A percentile compares a stretch with the other conserved stretches of the same genome.
phyloP scores from a whole-genome alignment of 2,797 vertebrate genomes.

The Kryptopterus vitreolus region DNA sequence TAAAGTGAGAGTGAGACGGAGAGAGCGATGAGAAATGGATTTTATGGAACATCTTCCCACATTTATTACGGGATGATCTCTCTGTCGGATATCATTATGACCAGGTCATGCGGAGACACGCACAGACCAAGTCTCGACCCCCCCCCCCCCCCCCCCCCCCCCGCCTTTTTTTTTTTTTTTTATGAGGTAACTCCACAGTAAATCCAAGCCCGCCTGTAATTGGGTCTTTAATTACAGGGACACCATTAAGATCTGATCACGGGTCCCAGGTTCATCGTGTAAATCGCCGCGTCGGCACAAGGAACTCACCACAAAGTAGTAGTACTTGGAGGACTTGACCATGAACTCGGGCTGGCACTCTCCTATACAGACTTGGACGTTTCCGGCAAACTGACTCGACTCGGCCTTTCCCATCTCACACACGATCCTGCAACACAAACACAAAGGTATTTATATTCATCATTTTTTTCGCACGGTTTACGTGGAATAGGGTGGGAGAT shows the following conservation, averaged over 20 bases:
- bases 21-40: constrained; percentile 15
- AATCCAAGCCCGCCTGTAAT: constrained; percentile 42
- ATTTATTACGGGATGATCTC: constrained; percentile 23
- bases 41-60: constrained; percentile 39
- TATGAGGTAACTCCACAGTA: constrained; percentile 31
- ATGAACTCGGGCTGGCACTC: constrained; percentile 89
- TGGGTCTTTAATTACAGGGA: constrained; percentile 43
- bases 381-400: constrained; percentile 89
- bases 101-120: constrained; percentile 29
- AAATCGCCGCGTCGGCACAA: constrained; percentile 17
- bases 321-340: constrained; percentile 91
- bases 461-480: not conserved
- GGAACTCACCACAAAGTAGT: constrained; percentile 95
- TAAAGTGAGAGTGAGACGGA: constrained; percentile 19
- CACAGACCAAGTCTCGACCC: constrained; percentile 19
- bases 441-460: not conserved
- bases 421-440: constrained; percentile 82
- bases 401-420: constrained; percentile 97
- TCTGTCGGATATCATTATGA: constrained; percentile 33
- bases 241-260: constrained; percentile 38
- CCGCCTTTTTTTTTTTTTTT: constrained; percentile 34
- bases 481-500: too few relatives aligned
- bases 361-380: constrained; percentile 90
- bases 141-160: too few relatives aligned
- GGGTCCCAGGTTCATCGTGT: constrained; percentile 28